phyloP scores from a whole-genome alignment of 2,797 vertebrate species.

The Rhinatrema bivittatum region DNA sequence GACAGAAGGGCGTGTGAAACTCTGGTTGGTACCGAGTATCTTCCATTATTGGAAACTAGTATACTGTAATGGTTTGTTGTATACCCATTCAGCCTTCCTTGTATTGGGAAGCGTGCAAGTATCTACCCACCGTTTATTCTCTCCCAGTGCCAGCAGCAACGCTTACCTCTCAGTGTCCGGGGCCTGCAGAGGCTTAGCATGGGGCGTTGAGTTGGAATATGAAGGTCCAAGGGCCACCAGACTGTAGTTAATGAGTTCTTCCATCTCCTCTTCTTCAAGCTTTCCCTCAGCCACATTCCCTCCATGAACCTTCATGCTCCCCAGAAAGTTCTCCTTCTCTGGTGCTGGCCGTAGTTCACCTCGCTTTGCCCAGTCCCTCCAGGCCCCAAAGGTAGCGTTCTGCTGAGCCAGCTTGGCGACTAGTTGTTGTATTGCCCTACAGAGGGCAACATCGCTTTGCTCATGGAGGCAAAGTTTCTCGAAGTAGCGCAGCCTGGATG shows the following conservation, averaged over 20 bases:
- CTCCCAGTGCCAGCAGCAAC: not conserved
- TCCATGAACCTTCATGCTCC: conserved; percentile 27
- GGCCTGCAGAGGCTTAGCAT: conserved; percentile 56
- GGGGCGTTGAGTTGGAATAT: conserved; percentile 42
- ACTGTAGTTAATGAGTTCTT: conserved; percentile 33
- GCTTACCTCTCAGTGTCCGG: conserved; percentile 69
- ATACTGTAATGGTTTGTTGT: no score
- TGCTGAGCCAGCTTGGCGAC: conserved; percentile 6
- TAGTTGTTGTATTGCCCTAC: conserved; percentile 35
- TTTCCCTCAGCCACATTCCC: conserved; percentile 36
- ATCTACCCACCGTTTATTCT: conserved; percentile 6
- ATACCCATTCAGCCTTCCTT: no score
- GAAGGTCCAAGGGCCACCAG: conserved; percentile 14
- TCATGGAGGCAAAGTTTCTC: conserved; percentile 29
- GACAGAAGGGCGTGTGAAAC: no score
- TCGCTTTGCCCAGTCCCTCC: conserved; percentile 12
- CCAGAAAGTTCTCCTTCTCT: conserved; percentile 31
- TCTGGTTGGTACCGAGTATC: no score
- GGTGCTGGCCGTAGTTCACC: conserved; percentile 1
- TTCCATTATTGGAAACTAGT: no score
- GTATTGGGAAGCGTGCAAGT: no score
- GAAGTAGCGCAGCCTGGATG: conserved; percentile 28
- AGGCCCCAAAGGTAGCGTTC: conserved; percentile 8
- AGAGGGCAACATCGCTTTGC: conserved; percentile 16
- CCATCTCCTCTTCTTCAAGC: no score